phyloP scores from a whole-genome alignment of 2,888 invertebrate genomes.

The Tubiluchus corallicola region DNA sequence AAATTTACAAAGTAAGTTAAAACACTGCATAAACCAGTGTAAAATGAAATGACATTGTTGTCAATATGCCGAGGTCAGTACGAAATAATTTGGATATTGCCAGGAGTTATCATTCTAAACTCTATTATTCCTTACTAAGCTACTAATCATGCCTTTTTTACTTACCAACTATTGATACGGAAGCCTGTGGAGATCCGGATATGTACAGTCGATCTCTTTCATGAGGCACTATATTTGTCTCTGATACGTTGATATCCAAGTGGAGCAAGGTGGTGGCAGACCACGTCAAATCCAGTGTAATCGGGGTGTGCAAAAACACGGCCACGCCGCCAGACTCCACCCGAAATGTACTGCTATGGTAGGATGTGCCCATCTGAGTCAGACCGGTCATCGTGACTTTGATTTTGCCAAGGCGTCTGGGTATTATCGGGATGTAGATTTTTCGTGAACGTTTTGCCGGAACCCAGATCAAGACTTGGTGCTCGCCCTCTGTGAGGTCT shows the following conservation, averaged over 20 bases:
- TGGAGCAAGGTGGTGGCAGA: conserved; percentile 79
- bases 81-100: no score
- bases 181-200: conserved; percentile 66
- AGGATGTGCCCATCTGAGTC: conserved; percentile 35
- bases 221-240: conserved; percentile 71
- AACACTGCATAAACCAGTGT: no score
- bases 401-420: conserved; percentile 51
- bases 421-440: conserved; percentile 84
- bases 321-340: conserved; percentile 67
- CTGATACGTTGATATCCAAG: conserved; percentile 85
- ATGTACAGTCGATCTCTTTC: conserved; percentile 77
- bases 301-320: conserved; percentile 76
- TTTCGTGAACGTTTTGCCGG: no score
- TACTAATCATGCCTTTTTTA: no score
- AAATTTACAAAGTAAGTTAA: no score
- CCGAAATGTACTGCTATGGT: no score
- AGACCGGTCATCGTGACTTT: conserved; percentile 50
- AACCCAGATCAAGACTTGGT: conserved; percentile 72
- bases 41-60: no score
- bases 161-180: conserved; percentile 34
- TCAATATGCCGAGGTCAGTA: no score
- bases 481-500: conserved; percentile 72
- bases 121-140: no score
- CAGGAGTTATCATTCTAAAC: no score
- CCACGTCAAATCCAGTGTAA: conserved; percentile 74